Evolutionary conservation across 2,113 vertebrate species (phyloP).

Genomic region (Chrysochloris asiatica): DNA sequence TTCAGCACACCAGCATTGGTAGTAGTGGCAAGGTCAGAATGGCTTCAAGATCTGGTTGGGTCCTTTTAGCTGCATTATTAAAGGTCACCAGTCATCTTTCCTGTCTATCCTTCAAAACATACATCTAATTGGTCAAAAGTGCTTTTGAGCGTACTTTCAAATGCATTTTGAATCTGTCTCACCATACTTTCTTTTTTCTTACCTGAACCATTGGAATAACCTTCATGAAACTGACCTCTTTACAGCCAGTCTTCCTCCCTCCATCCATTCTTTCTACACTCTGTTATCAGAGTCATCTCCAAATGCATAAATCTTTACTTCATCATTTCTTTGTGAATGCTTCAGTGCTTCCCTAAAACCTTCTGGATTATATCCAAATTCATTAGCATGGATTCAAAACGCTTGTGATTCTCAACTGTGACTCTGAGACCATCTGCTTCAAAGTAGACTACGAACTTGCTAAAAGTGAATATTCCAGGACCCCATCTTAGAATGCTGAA

Average conservation of each 20-base stretch:
- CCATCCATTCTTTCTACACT: neutral
- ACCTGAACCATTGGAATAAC: neutral
- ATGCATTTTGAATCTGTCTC: neutral
- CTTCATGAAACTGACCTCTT: neutral
- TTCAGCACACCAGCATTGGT: neutral
- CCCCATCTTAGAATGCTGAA: neutral
- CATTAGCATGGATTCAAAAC: neutral
- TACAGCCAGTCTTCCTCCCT: neutral
- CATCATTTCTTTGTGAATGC: neutral
- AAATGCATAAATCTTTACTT: neutral
- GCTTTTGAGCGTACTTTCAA: neutral
- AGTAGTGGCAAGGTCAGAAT: neutral
- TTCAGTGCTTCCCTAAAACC: neutral
- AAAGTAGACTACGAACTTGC: neutral
- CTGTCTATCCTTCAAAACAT: neutral
- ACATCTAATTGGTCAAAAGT: neutral
- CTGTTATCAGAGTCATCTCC: neutral
- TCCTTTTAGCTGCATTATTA: slow-evolving; percentile 18
- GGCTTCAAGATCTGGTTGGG: neutral
- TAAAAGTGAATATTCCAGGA: neutral
- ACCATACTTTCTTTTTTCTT: neutral
- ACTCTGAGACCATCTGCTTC: neutral
- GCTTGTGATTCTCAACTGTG: neutral
- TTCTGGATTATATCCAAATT: neutral
- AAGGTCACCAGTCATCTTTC: neutral